A percentile compares a stretch with the other conserved stretches of the same genome.
Evolutionary conservation across 2,113 vertebrate genomes (phyloP).

Genomic region (Sinosuthora webbiana): DNA sequence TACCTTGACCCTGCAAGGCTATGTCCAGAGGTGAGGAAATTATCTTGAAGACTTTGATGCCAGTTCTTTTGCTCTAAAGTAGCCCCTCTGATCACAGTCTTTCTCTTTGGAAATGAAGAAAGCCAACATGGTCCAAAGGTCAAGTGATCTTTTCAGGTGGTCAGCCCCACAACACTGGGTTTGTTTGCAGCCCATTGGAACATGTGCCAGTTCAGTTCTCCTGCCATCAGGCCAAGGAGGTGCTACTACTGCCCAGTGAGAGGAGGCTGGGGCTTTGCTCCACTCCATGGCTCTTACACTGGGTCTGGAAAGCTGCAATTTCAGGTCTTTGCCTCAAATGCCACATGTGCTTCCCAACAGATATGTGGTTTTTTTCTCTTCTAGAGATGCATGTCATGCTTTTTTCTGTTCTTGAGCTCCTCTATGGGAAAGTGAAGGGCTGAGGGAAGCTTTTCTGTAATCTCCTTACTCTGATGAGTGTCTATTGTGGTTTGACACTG

Average conservation of each 20-base stretch:
- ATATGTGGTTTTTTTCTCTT: fast-evolving
- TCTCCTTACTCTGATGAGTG: background rate
- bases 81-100: background rate
- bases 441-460: background rate
- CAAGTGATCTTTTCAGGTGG: background rate
- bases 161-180: background rate
- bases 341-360: background rate
- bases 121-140: background rate
- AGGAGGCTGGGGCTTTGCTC: background rate
- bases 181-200: background rate
- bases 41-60: background rate
- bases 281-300: fast-evolving
- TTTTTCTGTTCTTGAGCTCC: background rate
- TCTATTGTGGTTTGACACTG: background rate
- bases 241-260: background rate
- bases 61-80: background rate
- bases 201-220: background rate
- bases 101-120: background rate
- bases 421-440: background rate
- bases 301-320: background rate
- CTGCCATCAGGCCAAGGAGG: fast-evolving
- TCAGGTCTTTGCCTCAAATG: background rate
- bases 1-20: fast-evolving
- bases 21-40: background rate
- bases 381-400: background rate